phyloP scores from a whole-genome alignment of 2,888 invertebrate genomes.

The Tryphoninae sp. region DNA sequence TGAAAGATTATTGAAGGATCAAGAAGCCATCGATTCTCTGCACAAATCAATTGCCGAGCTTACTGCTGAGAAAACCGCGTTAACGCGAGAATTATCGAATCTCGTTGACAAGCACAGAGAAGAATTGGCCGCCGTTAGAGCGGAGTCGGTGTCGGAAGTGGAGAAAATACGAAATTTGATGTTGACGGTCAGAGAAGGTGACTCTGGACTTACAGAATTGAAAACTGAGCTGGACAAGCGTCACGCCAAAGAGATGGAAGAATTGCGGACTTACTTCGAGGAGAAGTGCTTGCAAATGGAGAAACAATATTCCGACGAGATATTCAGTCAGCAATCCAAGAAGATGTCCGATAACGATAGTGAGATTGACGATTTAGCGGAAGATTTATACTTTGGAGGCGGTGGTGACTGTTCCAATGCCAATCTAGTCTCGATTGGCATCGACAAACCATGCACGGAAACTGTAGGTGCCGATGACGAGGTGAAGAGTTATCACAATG shows the following conservation, averaged over 20 bases:
- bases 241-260: constrained; percentile 90
- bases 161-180: constrained; percentile 83
- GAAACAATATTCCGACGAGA: constrained; percentile 89
- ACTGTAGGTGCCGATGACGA: constrained; percentile 51
- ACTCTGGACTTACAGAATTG: constrained; percentile 83
- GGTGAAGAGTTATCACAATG: constrained; percentile 42
- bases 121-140: constrained; percentile 70
- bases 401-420: constrained; percentile 72
- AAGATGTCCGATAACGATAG: constrained; percentile 82
- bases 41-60: constrained; percentile 68
- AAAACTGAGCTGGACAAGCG: constrained; percentile 84
- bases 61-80: constrained; percentile 69
- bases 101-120: constrained; percentile 68
- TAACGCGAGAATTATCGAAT: constrained; percentile 68
- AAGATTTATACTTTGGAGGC: constrained; percentile 78
- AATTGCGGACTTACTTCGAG: constrained; percentile 90
- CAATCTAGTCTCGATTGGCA: constrained; percentile 62
- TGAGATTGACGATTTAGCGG: constrained; percentile 80
- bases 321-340: constrained; percentile 86
- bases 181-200: constrained; percentile 84
- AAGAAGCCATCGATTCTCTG: constrained; percentile 62
- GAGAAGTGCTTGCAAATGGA: constrained; percentile 91
- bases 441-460: constrained; percentile 63
- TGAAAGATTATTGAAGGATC: constrained; percentile 62
- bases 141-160: constrained; percentile 79